Base-by-base conservation (phyloP, 2,113 vertebrate genomes). In the Lophochroa leadbeateri region DNA sequence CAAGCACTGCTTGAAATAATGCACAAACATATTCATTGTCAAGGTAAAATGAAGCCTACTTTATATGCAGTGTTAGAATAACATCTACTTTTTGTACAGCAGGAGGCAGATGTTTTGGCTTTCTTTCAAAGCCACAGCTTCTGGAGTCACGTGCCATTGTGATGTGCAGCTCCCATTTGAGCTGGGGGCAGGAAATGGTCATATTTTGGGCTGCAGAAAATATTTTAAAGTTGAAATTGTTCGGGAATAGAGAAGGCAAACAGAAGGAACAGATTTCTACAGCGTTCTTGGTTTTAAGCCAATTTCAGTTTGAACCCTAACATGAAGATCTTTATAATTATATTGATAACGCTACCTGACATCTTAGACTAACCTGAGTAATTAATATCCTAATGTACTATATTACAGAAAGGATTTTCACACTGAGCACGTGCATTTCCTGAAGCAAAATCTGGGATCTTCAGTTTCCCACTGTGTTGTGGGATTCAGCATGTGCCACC, bases 51-150 rank as follows among this genome's bases (percentile, higher is more conserved):
- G 39, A 84, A 84, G n/a, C 49, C 25, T 25, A 80, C 79, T 96
- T 91, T 57, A 37, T 79, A 63, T 7, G 6, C 10, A 6, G 41
- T 3, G 2, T 68, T 60, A 57, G 43, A 82, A 44, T 39, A 85
- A 18, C 55, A 75, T 68, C 37, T 81, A 31, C 17, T 19, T 84
- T 78, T 77, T 69, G 53, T 33, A 74, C 29, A 57, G 33, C 33
- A 79, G 46, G 82, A 86, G 12, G 69, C 50, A 86, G 69, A 33
- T 55, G 75, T 82, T 93, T 88, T 82, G 88, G 74, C 70, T 84
- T 68, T 28, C 71, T 72, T 75, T 92, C 67, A 94, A 91, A 91
- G 72, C 44, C 76, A 27, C 27, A 72, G 35, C 31, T 94, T 47
- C 61, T 76, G 37, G 46, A 85, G n/a, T 80, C 91, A 85, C 2